Base-by-base conservation (phyloP, 2,797 vertebrate genomes). In the Acanthurus leucopareius region DNA sequence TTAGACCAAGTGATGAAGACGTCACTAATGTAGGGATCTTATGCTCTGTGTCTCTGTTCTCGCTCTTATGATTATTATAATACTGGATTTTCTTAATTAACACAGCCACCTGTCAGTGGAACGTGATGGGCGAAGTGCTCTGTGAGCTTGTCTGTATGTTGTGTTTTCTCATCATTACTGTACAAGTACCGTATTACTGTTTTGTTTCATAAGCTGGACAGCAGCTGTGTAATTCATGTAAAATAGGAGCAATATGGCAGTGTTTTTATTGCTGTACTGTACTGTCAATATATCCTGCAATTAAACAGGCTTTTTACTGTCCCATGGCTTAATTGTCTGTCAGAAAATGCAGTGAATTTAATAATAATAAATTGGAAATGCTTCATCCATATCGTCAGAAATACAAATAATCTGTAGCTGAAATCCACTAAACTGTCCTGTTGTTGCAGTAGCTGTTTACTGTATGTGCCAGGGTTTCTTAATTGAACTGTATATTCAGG, bases 261-360 rank as follows among this genome's bases (percentile, higher is more conserved):
- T 86, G 87, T 90, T 93, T 94, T 92, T 94, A 94, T 91, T 90
- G 88, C 93, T 93, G 88, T 91, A 89, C 80, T 85, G 85, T 93
- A 86, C 89, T 92, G 88, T 92, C 93, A 86, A 87, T 94, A 93
- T 94, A 94, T 91, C 92, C 92, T 92, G 90, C 90, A 88, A 94
- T 91, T 94, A 95, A 95, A 95, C 80, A 66, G 83, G 28, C 28
- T 89, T 94, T 93, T 91, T 94, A 87, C 86, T 91, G 84, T 92
- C 83, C 28, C 59, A 84, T 16, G 42, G 19, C 47, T 73, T 16
- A 0, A 69, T 69, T 74, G 35, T 52, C 54, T 77, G 56, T 84
- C n/a, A 57, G 7, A n/a, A 56, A 66, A 57, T 63, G 25, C 32
- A 2, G 14, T 13, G 25, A 44, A 4, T 9, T 45, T 40, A 11